Percentiles rank a stretch among this genome's conserved stretches.
Evolutionary conservation across 2,797 vertebrate genomes (phyloP).

Genomic region (Megaceryle alcyon): DNA sequence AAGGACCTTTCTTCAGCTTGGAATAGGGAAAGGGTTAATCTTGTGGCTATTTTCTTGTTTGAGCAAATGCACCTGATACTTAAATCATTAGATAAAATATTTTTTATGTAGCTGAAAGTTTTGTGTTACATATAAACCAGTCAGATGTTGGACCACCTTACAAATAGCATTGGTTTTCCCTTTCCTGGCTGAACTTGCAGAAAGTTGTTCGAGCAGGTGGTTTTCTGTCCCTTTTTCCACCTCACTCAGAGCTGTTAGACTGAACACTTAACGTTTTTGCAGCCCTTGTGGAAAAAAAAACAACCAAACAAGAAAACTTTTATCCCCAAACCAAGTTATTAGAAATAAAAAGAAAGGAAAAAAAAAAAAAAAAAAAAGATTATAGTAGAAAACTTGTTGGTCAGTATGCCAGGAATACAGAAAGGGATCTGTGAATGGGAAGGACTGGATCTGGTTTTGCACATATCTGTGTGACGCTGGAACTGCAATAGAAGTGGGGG

Average conservation of each 20-base stretch:
- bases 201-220: constrained; percentile 45
- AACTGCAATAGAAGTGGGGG: neutral
- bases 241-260: neutral
- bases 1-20: neutral
- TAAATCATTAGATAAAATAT: constrained; percentile 62
- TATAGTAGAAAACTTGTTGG: neutral
- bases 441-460: constrained; percentile 23
- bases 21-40: constrained; percentile 38
- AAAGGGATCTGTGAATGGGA: neutral
- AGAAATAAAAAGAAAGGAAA: neutral
- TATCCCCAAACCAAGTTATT: constrained; percentile 7
- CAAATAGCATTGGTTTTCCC: constrained; percentile 15
- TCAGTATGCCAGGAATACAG: neutral
- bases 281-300: neutral
- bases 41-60: constrained; percentile 34
- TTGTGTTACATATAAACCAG: constrained; percentile 39
- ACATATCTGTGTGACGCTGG: neutral
- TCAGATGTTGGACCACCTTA: constrained; percentile 40
- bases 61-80: constrained; percentile 63
- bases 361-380: neutral
- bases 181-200: constrained; percentile 20
- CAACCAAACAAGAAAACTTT: neutral
- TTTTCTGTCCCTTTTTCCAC: constrained; percentile 15
- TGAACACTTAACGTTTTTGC: constrained; percentile 4
- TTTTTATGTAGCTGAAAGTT: constrained; percentile 43